Evolutionary conservation across 2,113 vertebrate genomes (phyloP).

Genomic region (Phaetusa simplex): DNA sequence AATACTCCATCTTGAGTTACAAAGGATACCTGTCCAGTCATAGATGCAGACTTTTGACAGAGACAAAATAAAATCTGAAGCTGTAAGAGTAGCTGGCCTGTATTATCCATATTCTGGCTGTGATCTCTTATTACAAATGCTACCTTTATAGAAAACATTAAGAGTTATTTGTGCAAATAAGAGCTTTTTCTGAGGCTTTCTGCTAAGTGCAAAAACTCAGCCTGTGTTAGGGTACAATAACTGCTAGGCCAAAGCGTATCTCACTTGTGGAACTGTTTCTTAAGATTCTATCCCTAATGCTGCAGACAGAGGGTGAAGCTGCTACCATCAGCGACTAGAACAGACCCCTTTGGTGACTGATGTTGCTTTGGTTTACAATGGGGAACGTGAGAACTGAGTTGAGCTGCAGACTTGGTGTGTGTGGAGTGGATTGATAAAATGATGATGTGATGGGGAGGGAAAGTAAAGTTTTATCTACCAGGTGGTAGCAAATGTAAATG

Average conservation of each 20-base stretch:
- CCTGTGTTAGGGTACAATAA: neutral
- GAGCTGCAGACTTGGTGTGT: neutral
- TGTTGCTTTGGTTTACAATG: neutral
- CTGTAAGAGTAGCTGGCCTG: neutral
- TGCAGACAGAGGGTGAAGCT: neutral
- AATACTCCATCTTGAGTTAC: neutral
- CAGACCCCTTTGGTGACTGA: neutral
- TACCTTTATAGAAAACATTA: neutral
- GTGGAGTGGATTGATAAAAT: neutral
- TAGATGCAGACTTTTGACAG: neutral
- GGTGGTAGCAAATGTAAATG: neutral
- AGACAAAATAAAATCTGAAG: neutral
- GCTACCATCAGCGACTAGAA: neutral
- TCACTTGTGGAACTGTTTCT: neutral
- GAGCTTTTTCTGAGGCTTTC: neutral
- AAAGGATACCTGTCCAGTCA: neutral
- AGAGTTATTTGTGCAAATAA: neutral
- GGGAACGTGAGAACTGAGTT: neutral
- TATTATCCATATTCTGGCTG: neutral
- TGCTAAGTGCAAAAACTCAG: neutral
- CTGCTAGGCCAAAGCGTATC: neutral
- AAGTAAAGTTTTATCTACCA: neutral
- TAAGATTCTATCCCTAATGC: neutral
- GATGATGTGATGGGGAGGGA: neutral
- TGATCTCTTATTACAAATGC: neutral